A percentile compares a stretch with the other conserved stretches of the same genome.
phyloP scores from a whole-genome alignment of 2,888 invertebrate genomes.

The Drosophila rubida region DNA sequence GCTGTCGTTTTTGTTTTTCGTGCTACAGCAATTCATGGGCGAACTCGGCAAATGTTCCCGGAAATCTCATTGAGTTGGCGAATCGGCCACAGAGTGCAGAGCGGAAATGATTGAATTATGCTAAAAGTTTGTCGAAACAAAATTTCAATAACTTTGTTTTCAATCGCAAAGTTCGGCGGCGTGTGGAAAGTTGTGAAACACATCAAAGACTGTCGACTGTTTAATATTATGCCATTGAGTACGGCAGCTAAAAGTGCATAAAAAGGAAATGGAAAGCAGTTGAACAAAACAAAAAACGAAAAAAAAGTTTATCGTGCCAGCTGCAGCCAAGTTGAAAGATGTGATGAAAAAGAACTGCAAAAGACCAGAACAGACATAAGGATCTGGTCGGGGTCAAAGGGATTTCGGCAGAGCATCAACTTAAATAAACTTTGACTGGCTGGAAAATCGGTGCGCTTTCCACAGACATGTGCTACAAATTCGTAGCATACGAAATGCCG shows the following conservation, averaged over 20 bases:
- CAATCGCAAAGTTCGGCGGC: slow-evolving; percentile 39
- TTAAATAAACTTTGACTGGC: slow-evolving; percentile 52
- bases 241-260: slow-evolving; percentile 36
- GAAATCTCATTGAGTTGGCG: slow-evolving; percentile 39
- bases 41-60: slow-evolving; percentile 30
- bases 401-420: slow-evolving; percentile 40
- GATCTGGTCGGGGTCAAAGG: slow-evolving; percentile 22
- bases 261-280: slow-evolving; percentile 31
- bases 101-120: slow-evolving; percentile 62
- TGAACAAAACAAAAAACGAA: slow-evolving; percentile 7
- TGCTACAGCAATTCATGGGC: slow-evolving; percentile 19
- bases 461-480: slow-evolving; percentile 44
- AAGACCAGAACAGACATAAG: slow-evolving; percentile 14
- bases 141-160: slow-evolving; percentile 64
- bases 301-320: slow-evolving; percentile 40
- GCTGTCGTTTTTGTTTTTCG: not conserved
- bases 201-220: slow-evolving; percentile 43
- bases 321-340: slow-evolving; percentile 37
- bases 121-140: slow-evolving; percentile 53
- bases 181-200: slow-evolving; percentile 43
- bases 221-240: slow-evolving; percentile 39
- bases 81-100: slow-evolving; percentile 34
- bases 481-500: slow-evolving; percentile 39
- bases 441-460: slow-evolving; percentile 43
- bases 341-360: slow-evolving; percentile 18